phyloP scores from a whole-genome alignment of 1,140 invertebrate species.

The Mamestra configurata region DNA sequence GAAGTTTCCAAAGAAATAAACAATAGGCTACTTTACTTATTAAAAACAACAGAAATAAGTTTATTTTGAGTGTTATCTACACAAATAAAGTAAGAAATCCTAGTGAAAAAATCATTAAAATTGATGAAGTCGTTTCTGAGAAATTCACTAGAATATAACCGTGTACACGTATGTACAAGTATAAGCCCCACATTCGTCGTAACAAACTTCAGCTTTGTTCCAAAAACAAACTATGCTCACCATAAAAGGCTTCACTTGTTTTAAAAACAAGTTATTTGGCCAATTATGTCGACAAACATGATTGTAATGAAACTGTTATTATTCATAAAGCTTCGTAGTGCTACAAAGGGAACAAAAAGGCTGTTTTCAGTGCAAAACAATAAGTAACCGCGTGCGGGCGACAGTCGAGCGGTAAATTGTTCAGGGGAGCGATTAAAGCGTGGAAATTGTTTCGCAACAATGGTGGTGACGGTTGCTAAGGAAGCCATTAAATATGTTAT shows the following conservation, averaged over 20 bases:
- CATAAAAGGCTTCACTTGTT: slow-evolving; percentile 27
- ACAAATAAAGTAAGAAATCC: background rate
- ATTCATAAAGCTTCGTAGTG: slow-evolving; percentile 47
- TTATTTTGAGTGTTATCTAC: no score
- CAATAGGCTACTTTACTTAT: no score
- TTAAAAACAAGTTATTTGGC: slow-evolving; percentile 20
- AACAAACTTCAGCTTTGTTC: slow-evolving; percentile 5
- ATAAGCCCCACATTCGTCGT: background rate
- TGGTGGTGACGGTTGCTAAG: slow-evolving; percentile 59
- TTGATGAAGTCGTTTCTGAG: background rate
- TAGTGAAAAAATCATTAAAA: background rate
- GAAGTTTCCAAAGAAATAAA: no score
- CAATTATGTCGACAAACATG: slow-evolving; percentile 31
- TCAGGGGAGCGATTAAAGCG: slow-evolving; percentile 66
- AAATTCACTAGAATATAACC: background rate
- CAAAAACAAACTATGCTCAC: slow-evolving; percentile 1
- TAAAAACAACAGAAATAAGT: background rate
- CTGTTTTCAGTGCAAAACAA: slow-evolving; percentile 59
- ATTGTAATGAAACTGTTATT: slow-evolving; percentile 54
- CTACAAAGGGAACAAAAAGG: slow-evolving; percentile 58
- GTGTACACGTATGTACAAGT: no score
- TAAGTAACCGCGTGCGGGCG: slow-evolving; percentile 59
- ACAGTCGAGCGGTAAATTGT: slow-evolving; percentile 63
- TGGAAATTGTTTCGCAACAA: slow-evolving; percentile 68
- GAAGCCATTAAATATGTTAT: slow-evolving; percentile 67